Conservation (phyloP, 92 coral and sea anemone genomes). For the Zoanthus sociatus region DNA sequence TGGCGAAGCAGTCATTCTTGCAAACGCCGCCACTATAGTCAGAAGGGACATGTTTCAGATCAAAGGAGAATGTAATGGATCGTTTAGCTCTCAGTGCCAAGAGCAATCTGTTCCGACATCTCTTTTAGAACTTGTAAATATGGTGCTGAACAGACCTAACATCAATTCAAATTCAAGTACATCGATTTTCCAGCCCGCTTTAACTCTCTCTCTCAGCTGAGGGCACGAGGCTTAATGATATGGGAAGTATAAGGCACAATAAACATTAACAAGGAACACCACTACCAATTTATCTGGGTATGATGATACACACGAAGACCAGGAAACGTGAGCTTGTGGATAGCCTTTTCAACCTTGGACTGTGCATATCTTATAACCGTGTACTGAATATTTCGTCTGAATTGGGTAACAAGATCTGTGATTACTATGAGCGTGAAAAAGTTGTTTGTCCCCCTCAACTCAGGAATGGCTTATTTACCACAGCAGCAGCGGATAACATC, state of each 20-base stretch:
- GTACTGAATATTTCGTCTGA: constrained; percentile 67
- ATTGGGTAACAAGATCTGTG: constrained; percentile 49
- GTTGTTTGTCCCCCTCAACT: constrained; percentile 48
- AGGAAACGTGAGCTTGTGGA: constrained; percentile 63
- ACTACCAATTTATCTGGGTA: constrained; percentile 40
- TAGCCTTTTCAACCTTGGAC: constrained; percentile 59
- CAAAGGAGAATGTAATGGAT: constrained; percentile 35
- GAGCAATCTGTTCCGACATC: constrained; percentile 33
- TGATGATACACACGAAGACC: constrained; percentile 48
- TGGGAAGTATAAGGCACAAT: constrained; percentile 37
- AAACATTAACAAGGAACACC: constrained; percentile 36
- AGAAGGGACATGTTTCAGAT: background rate
- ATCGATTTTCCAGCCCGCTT: background rate
- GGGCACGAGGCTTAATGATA: constrained; percentile 6
- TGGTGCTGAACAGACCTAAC: constrained; percentile 35
- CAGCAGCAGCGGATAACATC: constrained; percentile 43
- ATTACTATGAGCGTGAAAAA: constrained; percentile 43
- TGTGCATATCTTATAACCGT: constrained; percentile 62
- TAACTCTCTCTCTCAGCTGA: background rate
- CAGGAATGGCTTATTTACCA: constrained; percentile 46
- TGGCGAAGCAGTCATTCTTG: constrained; percentile 31
- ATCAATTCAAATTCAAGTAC: constrained; percentile 8
- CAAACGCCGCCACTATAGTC: background rate
- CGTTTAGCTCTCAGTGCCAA: constrained; percentile 27
- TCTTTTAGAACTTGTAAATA: constrained; percentile 37